Evolutionary conservation across 2,113 vertebrate genomes (phyloP).

Genomic region (Lamprotornis superbus): DNA sequence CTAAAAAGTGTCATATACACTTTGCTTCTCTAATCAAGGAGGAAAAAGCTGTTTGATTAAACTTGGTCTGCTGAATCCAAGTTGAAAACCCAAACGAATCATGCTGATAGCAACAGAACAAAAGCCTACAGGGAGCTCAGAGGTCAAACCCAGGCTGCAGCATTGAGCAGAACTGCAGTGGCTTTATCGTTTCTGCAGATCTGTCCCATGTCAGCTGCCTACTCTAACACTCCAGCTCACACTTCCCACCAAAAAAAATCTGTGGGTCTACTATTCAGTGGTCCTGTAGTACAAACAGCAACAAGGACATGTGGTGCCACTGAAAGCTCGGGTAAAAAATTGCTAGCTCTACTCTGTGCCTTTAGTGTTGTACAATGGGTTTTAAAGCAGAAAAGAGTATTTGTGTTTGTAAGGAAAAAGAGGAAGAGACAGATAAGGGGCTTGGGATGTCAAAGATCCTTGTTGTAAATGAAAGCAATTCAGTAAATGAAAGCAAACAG

Average conservation of each 20-base stretch:
- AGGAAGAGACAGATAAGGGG: not conserved
- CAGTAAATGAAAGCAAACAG: not conserved
- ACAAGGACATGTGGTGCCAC: rapidly evolving
- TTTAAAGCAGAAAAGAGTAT: not conserved
- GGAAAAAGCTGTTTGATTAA: not conserved
- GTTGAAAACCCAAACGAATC: not conserved
- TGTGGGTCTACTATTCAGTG: not conserved
- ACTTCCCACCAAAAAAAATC: not conserved
- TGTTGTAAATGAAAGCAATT: not conserved
- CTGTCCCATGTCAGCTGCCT: not conserved
- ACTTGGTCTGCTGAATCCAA: not conserved
- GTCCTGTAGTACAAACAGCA: not conserved
- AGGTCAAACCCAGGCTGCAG: not conserved
- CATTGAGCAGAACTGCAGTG: not conserved
- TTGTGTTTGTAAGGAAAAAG: not conserved
- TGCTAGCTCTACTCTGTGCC: not conserved
- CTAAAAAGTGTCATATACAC: not conserved
- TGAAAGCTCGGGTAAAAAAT: not conserved
- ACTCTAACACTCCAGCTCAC: not conserved
- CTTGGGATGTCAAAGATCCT: not conserved
- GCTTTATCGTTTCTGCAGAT: not conserved
- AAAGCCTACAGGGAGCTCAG: not conserved
- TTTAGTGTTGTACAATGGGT: not conserved
- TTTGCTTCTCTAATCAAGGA: not conserved
- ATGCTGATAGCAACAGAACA: not conserved